Evolutionary conservation across 2,797 vertebrate genomes (phyloP).

Genomic region (Sebastes taczanowskii): DNA sequence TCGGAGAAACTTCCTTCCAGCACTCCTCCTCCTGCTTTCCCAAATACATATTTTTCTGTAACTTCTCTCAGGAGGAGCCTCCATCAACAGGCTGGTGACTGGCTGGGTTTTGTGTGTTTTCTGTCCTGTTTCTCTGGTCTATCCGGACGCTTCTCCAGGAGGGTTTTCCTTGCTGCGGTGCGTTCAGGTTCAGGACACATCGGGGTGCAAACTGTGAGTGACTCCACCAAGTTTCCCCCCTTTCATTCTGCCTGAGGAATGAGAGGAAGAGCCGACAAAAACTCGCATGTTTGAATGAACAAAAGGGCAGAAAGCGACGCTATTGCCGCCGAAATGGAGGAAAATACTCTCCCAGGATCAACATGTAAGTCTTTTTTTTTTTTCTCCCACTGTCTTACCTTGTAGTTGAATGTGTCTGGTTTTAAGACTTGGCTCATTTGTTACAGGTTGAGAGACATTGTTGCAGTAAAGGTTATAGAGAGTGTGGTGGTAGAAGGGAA

Average conservation of each 20-base stretch:
- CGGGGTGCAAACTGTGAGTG: constrained; percentile 60
- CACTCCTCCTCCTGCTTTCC: constrained; percentile 1
- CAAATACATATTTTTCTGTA: constrained; percentile 11
- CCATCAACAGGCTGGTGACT: neutral
- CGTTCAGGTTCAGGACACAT: constrained; percentile 14
- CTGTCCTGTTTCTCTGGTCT: neutral
- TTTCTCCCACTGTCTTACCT: neutral
- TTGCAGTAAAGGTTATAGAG: neutral
- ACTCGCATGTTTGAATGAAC: constrained; percentile 75
- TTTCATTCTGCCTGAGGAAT: constrained; percentile 74
- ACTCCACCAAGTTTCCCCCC: constrained; percentile 56
- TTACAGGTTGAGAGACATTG: neutral
- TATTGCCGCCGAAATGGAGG: constrained; percentile 67
- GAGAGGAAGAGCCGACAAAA: constrained; percentile 68
- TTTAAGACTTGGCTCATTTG: neutral
- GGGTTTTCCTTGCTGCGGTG: constrained; percentile 30
- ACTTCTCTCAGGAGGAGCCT: neutral
- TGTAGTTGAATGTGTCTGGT: neutral
- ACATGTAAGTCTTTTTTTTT: constrained; percentile 74
- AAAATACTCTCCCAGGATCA: constrained; percentile 50
- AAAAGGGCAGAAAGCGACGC: constrained; percentile 71
- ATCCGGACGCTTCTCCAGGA: neutral
- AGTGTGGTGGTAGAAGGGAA: neutral
- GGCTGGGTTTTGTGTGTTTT: neutral
- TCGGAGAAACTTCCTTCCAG: constrained; percentile 45